phyloP scores from a whole-genome alignment of 2,888 invertebrate genomes.

The Azorinus chamasolen region DNA sequence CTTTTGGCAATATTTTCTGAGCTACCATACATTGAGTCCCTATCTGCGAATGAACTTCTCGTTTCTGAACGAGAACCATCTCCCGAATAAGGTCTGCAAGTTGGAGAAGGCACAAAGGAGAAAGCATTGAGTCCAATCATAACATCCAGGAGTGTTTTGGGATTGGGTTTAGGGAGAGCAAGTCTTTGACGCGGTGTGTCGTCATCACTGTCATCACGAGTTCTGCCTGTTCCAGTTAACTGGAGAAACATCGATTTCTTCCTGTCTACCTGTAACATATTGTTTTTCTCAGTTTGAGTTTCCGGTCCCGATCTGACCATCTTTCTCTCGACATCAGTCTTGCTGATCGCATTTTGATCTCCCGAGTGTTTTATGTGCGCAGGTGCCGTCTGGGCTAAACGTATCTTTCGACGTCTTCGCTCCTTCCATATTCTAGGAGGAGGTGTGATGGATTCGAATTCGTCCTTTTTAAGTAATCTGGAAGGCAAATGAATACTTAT shows the following conservation, averaged over 20 bases:
- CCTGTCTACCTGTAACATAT: constrained; percentile 49
- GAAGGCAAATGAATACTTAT: no score
- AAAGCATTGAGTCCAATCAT: constrained; percentile 62
- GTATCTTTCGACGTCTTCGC: constrained; percentile 36
- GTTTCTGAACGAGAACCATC: constrained; percentile 15
- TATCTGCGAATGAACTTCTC: constrained; percentile 12
- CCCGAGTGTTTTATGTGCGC: constrained; percentile 19
- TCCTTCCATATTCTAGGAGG: no score
- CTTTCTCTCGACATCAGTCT: constrained; percentile 7
- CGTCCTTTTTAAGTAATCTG: no score
- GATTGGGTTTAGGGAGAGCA: constrained; percentile 46
- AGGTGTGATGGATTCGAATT: no score
- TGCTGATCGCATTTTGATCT: background rate
- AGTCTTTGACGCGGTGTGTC: constrained; percentile 9
- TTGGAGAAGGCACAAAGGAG: constrained; percentile 40
- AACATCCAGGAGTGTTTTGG: constrained; percentile 56
- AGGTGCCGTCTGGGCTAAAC: constrained; percentile 57
- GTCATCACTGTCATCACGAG: constrained; percentile 5
- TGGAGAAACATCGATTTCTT: constrained; percentile 66
- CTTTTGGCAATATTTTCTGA: constrained; percentile 53
- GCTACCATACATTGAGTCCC: constrained; percentile 46
- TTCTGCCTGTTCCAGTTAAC: constrained; percentile 39
- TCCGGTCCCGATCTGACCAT: constrained; percentile 36
- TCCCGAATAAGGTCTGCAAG: background rate
- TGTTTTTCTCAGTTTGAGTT: constrained; percentile 40